Conservation (phyloP, 2,113 vertebrate species). For the human region GRCh38 chr3:134108501-134109000, state of each 20-base stretch:
- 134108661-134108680: not conserved
- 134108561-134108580: not conserved
- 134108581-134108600: not conserved
- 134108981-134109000: not conserved
- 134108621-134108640: not conserved
- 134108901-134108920: not conserved
- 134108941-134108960: not conserved
- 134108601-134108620: not conserved
- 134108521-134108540: too few relatives aligned
- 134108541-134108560: too few relatives aligned
- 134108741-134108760: not conserved
- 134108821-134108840: not conserved
- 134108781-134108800: not conserved
- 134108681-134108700: not conserved
- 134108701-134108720: not conserved
- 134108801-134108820: not conserved
- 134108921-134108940: not conserved
- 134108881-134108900: not conserved
- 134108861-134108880: not conserved
- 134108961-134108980: not conserved
- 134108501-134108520: not conserved
- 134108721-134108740: not conserved
- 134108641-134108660: not conserved
- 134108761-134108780: not conserved
- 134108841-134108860: not conserved